Conservation (phyloP, 2,888 invertebrate genomes). For the Lamellibrachia satsuma region DNA sequence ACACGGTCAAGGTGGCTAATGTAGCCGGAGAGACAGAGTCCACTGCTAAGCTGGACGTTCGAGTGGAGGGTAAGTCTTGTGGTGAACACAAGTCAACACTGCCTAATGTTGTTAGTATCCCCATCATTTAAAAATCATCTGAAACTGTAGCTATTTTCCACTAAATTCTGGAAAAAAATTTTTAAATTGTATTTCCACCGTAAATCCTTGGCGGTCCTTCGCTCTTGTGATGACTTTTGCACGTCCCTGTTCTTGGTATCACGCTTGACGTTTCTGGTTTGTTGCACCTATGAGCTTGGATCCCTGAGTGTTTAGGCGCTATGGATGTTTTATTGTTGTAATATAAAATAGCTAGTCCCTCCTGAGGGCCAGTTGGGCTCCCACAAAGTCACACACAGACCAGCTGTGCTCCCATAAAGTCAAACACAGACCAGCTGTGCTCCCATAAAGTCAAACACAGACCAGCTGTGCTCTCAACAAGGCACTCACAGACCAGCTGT, state of each 20-base stretch:
- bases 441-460: not conserved
- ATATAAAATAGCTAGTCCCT: not conserved
- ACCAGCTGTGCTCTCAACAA: not conserved
- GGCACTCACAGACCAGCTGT: not conserved
- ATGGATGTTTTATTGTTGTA: no score
- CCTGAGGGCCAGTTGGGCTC: not conserved
- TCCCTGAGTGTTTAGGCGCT: no score
- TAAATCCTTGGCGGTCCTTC: no score
- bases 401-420: not conserved
- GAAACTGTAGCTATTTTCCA: no score
- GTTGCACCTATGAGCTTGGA: no score
- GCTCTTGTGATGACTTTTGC: no score
- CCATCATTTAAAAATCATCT: no score
- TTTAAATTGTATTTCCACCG: no score
- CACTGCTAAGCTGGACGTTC: constrained; percentile 75
- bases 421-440: not conserved
- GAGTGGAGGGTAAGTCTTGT: constrained; percentile 44
- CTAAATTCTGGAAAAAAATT: no score
- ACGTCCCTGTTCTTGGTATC: no score
- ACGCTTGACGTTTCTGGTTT: no score
- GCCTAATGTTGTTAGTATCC: not conserved
- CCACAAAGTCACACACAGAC: not conserved
- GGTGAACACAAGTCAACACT: not conserved
- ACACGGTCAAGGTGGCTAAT: constrained; percentile 93
- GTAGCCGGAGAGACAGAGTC: constrained; percentile 86